phyloP scores from a whole-genome alignment of 2,797 vertebrate species.

The Centroberyx gerrardi region DNA sequence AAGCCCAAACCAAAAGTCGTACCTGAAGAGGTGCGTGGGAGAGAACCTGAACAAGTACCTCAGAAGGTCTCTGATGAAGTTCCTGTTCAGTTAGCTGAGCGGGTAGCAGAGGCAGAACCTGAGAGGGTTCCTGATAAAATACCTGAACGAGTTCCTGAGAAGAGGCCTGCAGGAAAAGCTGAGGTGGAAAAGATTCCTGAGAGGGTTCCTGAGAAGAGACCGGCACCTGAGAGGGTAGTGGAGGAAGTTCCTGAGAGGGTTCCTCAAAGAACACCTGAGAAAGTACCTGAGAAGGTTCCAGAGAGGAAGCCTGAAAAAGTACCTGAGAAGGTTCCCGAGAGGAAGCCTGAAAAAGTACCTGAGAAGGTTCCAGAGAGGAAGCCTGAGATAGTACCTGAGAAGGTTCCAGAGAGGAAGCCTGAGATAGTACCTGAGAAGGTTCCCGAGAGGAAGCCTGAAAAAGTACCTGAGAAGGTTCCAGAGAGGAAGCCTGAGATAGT shows the following conservation, averaged over 20 bases:
- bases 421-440: neutral
- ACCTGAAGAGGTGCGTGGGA: conserved; percentile 38
- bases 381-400: neutral
- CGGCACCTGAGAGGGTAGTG: neutral
- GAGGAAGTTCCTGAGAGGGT: conserved; percentile 13
- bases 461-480: conserved; percentile 4
- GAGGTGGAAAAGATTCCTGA: conserved; percentile 20
- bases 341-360: neutral
- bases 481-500: conserved; percentile 72
- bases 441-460: conserved; percentile 10
- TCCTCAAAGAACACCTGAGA: conserved; percentile 8
- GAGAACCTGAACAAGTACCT: conserved; percentile 41
- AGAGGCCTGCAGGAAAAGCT: conserved; percentile 4
- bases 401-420: neutral
- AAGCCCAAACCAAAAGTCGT: conserved; percentile 63
- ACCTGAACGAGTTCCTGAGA: conserved; percentile 25
- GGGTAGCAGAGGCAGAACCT: conserved; percentile 31
- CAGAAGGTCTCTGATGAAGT: conserved; percentile 45
- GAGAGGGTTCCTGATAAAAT: conserved; percentile 33
- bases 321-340: neutral
- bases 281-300: conserved; percentile 16
- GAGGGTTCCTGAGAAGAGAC: neutral
- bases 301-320: conserved; percentile 11
- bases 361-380: neutral
- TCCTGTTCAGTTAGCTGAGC: neutral